phyloP scores from a whole-genome alignment of 2,797 vertebrate genomes.

The Malurus splendens region DNA sequence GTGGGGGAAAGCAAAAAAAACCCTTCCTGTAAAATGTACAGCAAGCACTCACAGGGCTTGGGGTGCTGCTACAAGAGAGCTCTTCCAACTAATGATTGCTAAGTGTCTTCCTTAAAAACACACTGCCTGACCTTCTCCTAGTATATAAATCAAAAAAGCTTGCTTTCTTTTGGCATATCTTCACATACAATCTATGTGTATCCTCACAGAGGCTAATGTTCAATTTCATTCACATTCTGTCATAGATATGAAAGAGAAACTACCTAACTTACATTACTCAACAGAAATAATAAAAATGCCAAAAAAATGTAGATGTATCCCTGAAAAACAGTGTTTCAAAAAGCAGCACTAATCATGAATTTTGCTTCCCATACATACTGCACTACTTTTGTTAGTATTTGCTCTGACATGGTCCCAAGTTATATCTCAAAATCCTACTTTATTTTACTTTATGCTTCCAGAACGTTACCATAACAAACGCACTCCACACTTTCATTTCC shows the following conservation, averaged over 20 bases:
- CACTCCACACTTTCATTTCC: rapidly evolving
- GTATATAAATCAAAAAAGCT: not conserved
- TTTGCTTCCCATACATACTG: not conserved
- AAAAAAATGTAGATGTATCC: not conserved
- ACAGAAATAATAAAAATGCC: not conserved
- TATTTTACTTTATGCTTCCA: not conserved
- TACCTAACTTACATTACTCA: not conserved
- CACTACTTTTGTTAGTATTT: not conserved
- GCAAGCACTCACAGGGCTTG: not conserved
- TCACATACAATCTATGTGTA: not conserved
- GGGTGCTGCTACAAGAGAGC: not conserved
- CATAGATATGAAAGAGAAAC: not conserved
- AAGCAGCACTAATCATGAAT: not conserved
- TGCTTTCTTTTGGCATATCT: not conserved
- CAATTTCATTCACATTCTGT: not conserved
- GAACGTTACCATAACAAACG: not conserved
- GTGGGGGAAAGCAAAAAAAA: not conserved
- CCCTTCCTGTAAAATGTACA: not conserved
- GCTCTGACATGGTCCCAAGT: not conserved
- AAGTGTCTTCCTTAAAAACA: not conserved
- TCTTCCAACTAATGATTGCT: not conserved
- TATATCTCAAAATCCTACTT: not conserved
- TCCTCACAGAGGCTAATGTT: not conserved
- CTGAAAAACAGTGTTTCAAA: not conserved
- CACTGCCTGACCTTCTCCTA: not conserved